Evolutionary conservation across 2,797 vertebrate genomes (phyloP), one percentile per base, ranked within the genome.

Genomic region (Eleutherodactylus coqui): DNA sequence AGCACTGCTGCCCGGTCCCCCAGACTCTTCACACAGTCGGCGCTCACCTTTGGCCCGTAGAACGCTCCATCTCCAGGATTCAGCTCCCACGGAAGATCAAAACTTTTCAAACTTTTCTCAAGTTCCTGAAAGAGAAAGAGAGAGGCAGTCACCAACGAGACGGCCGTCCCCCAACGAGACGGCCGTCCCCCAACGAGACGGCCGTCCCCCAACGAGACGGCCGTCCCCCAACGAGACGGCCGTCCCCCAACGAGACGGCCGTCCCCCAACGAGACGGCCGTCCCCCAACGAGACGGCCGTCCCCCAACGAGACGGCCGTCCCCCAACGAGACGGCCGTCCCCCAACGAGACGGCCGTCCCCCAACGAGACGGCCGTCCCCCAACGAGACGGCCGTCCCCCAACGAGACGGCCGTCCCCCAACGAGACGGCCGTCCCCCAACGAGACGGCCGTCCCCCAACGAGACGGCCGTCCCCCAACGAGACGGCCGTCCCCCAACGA

Each of bases 21-120:
- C n/a, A n/a, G n/a, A n/a, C n/a, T n/a, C n/a, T n/a, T n/a, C 9
- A n/a, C 7, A 10, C 4, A n/a, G 36, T 36, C n/a, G 45, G 5
- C 47, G 21, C 89, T 88, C 81, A 98, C 97, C 95, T 98, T 98
- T 84, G 97, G 97, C 55, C 97, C 97, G 0, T 98, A 98, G 91
- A 98, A 99, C 2, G 97, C 97, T 0, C 97, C 97, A 0, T 99
- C 97, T 69, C 96, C 97, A 0, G 95, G 94, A 75, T 93, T 98
- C 84, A 98, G 85, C 81, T 97, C 95, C 97, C 97, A 99, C 1
- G 88, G 93, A 88, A 96, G 94, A 8, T 95, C 96, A 27, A 97
- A 98, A 29, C 93, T 91, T 85, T 90, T 91, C 85, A 98, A 93
- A 89, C 97, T 95, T 72, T 53, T 93, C 87, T 96, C 92, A 89